Base-by-base conservation (phyloP, 2,797 vertebrate species). In the Carcharodon carcharias region DNA sequence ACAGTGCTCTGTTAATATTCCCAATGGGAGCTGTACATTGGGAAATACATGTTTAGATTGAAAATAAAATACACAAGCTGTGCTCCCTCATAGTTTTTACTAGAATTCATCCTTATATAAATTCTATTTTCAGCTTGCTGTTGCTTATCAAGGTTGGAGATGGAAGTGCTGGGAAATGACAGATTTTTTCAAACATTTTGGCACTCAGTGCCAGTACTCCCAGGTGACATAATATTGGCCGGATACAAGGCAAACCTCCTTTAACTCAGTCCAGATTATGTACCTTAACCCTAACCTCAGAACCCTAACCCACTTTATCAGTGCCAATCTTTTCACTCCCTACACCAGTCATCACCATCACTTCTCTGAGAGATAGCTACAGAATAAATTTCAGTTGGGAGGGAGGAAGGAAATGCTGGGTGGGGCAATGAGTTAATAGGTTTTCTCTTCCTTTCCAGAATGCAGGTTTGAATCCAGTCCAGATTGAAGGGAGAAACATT, bases 11-110 rank as follows among this genome's bases (percentile, higher is more conserved):
- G 58, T 93, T 65, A 65, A 93, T 65, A 40, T 63, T 88, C 50
- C 87, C 50, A 88, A 56, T 65, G 26, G 89, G 89, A 92, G 45
- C 87, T 88, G 50, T 50, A 56, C 35, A 40, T 50, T 56, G 21
- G 85, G 85, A 88, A 54, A 88, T 54, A 56, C 58, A 40, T 92
- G 35, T 63, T 92, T 63, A 92, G 35, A 93, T 63, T 93, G 61
- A 93, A 93, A 93, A 65, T 93, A 93, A 93, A 93, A 40, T 63
- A 23, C n/a, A 94, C n/a, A 94, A 45, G 58, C 31, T 65, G 35
- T 23, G 61, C 18, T 93, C 35, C 31, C 91, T 31, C 11, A 94
- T 35, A 67, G n/a, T 61, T 61, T n/a, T 63, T 63, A 61, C 58
- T 92, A 56, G 89, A 61, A 92, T 61, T 92, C 16, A 28, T 92